Percentiles rank a stretch among this genome's conserved stretches.
These are phyloP conservation scores for Drosophila asahinai DNA, from an alignment of 1,140 invertebrate species.

Conservation along the genomic window DNA sequence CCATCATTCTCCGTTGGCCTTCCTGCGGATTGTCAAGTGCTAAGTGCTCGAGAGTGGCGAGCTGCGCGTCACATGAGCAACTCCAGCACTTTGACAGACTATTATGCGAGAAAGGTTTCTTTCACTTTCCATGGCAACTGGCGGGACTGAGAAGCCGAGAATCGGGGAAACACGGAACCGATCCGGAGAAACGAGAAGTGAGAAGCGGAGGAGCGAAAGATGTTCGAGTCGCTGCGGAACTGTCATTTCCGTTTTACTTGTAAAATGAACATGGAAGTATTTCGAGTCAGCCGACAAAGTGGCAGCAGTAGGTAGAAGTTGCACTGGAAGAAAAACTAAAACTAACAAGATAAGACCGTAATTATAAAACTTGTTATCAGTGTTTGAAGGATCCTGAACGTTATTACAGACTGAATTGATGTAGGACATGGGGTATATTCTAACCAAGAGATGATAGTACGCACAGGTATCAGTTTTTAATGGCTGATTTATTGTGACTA, in stretches of 20 bases:
- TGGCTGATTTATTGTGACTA: too few species aligned
- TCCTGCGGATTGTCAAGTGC: conserved; percentile 48
- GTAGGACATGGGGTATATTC: too few species aligned
- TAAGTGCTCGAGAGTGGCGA: conserved; percentile 39
- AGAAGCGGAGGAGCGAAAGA: conserved; percentile 61
- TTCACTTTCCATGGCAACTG: conserved; percentile 65
- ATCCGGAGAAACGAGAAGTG: conserved; percentile 25
- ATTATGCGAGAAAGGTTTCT: conserved; percentile 83
- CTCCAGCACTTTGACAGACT: conserved; percentile 78
- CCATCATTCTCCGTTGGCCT: neutral
- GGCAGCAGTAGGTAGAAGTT: conserved; percentile 50
- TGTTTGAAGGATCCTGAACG: too few species aligned
- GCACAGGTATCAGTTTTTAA: too few species aligned
- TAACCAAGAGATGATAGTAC: too few species aligned
- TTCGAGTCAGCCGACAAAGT: conserved; percentile 80
- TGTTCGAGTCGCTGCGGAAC: conserved; percentile 80
- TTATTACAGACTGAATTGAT: neutral
- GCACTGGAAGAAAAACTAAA: neutral
- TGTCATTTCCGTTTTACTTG: conserved; percentile 85
- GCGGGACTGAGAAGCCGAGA: conserved; percentile 9
- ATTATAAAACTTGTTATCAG: neutral
- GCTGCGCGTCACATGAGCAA: conserved; percentile 31
- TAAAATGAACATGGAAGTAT: conserved; percentile 84
- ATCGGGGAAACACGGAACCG: conserved; percentile 7
- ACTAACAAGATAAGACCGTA: too few species aligned